Evolutionary conservation across 2,888 invertebrate genomes (phyloP), one percentile per base, ranked within the genome.

Genomic region (Thumatha senex): DNA sequence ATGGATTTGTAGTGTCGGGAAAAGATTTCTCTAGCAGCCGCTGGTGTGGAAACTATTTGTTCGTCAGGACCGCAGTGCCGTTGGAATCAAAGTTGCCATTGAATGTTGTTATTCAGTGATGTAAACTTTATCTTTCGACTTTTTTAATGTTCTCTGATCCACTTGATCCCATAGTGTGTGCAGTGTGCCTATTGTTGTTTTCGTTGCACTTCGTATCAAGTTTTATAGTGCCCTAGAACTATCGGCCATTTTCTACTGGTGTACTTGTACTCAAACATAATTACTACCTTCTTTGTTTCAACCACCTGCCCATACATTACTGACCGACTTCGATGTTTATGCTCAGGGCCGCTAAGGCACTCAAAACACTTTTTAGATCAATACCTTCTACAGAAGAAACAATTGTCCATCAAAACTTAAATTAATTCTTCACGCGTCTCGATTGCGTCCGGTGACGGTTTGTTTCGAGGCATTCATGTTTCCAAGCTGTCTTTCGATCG

Each of bases 351-450:
- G 61, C 54, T 46, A 61, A 72, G 63, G 56, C 62, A 65, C 68
- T 67, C 62, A 70, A 76, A 76, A 72, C 67, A 46, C 67, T 70
- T 68, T 76, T 61, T 67, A 70, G 74, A 77, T 76, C 75, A 74
- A 78, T 77, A 73, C 86, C 84, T 78, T 85, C 80, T 85, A 24
- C 79, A 56, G 82, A 78, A 72, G 70, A 78, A 84, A 86, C 87
- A 84, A 89, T 88, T 78, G 89, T 82, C 79, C 79, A 84, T 87
- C 82, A 82, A n/a, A 82, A 78, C 69, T 74, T 74, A 74, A 84
- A 89, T 91, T 89, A 86, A 89, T 89, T 89, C 89, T 80, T 77
- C 68, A 77, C 86, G 84, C 90, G 89, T 89, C 81, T 78, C 77
- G 70, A 72, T 77, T 70, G 84, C 87, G 87, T 89, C 90, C 89